Evolutionary conservation across 2,797 vertebrate genomes (phyloP).

Genomic region (Phoxinus dragarum): DNA sequence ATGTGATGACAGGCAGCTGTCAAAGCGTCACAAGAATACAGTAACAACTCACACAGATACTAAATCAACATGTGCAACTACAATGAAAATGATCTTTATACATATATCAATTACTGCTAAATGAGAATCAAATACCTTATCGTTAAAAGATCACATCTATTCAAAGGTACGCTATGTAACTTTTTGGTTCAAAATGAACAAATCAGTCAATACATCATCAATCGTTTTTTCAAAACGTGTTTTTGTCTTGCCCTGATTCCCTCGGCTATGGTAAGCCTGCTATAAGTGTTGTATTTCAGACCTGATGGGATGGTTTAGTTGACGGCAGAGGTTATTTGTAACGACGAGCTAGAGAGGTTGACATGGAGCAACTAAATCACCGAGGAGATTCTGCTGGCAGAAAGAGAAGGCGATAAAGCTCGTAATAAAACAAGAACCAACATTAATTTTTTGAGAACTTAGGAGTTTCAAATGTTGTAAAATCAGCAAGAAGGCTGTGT

Average conservation of each 20-base stretch:
- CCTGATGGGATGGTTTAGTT: background rate
- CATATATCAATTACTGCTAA: constrained; percentile 5
- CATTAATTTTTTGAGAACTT: background rate
- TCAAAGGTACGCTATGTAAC: background rate
- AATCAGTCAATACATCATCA: background rate
- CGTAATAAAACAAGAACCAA: background rate
- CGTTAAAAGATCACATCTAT: constrained; percentile 9
- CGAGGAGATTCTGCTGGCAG: background rate
- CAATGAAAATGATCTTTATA: background rate
- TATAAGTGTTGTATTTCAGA: background rate
- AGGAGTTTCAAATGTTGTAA: background rate
- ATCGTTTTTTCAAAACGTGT: background rate
- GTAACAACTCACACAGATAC: background rate
- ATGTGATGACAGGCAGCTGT: constrained; percentile 20
- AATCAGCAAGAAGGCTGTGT: background rate
- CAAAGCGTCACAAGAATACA: background rate
- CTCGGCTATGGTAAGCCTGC: background rate
- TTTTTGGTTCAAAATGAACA: background rate
- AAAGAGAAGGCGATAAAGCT: background rate
- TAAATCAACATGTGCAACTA: constrained; percentile 20
- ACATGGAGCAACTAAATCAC: background rate
- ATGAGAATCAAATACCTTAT: background rate
- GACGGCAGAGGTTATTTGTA: background rate
- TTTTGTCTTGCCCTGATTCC: background rate
- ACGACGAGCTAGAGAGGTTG: background rate